Base-by-base conservation (phyloP, 2,888 invertebrate species). In the Leptogaster cylindrica region DNA sequence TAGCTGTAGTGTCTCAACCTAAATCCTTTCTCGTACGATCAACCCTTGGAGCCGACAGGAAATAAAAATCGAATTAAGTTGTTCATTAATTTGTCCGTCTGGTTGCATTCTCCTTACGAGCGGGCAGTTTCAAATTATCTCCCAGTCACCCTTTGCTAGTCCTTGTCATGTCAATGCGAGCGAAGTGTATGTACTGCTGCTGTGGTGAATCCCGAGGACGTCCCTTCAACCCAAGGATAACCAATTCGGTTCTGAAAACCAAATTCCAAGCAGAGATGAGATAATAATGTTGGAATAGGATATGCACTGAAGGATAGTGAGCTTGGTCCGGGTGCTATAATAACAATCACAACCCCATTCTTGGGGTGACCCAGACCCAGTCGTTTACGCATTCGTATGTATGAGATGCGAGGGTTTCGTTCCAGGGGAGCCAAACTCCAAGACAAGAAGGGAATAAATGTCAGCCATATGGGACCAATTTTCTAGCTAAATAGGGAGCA, bases 381-480 rank as follows among this genome's bases (percentile, higher is more conserved):
- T n/a, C n/a, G n/a, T 61, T 61, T 64, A 64, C 48, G 48, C 31
- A 64, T 64, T 64, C 48, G 33, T 64, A 48, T 64, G 46, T 46
- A 64, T 64, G 64, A 64, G 46, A 46, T 55, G 33, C 27, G 12
- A 33, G 48, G 28, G 23, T 23, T 25, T 14, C 33, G 46, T 28
- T 27, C 44, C n/a, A n/a, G n/a, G 44, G 46, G 31, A 10, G 3
- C n/a, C 28, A 20, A 16, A 12, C 39, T 14, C 20, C 18, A 18
- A 27, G 46, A 63, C 25, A 16, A 39, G 48, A 18, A 44, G 58
- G 68, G 65, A 68, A 70, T 66, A 70, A 70, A 68, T 68, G 63
- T 58, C 50, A 65, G 50, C 68, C 70, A 70, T 70, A 70, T 70
- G 70, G 69, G 70, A 70, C 69, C 70, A 70, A 70, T 69, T 70